Base-by-base conservation (phyloP, 2,113 vertebrate species). In the Corythoichthys haematopterus region DNA sequence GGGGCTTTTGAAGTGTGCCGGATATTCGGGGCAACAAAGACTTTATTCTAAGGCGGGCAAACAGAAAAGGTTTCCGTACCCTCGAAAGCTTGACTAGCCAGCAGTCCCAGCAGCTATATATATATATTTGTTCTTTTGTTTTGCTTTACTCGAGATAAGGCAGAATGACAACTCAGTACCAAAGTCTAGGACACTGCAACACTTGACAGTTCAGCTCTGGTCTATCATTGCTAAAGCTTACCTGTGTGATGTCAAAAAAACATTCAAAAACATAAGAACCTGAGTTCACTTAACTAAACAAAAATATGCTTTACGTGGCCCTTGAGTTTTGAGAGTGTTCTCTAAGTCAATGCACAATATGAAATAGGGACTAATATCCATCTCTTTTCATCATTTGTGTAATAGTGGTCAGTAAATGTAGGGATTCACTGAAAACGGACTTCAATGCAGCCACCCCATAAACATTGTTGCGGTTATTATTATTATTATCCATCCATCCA, bases 1-100 rank as follows among this genome's bases (percentile, higher is more conserved):
- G 53, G 76, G 83, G 82, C 73, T 80, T 90, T 81, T 87, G 71
- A 83, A 88, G 90, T 81, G 72, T 72, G 72, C 77, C 84, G 83
- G 72, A 79, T 78, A 80, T 82, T 55, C 48, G 77, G 53, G 76
- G 68, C 67, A 80, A 88, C 72, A 89, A 78, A 81, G 72, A 68
- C 20, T 60, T 43, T 79, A 77, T 76, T 80, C 75, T 57, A 69
- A 74, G 51, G 68, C 46, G 68, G 36, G 33, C 16, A 62, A 59
- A 66, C 50, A 61, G 28, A 64, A 72, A 78, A 77, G 35, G 75
- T 70, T 80, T 79, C 73, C 64, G 70, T 72, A 64, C 64, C 58
- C 65, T 50, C 61, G n/a, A 6, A 68, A 70, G 78, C 28, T 72
- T 61, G n/a, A 66, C 62, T 67, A 66, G 37, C 66, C 46, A 67